Percentiles rank a stretch among this genome's conserved stretches.
Evolutionary conservation across 2,113 vertebrate species (phyloP).

Genomic region (Canis aureus): DNA sequence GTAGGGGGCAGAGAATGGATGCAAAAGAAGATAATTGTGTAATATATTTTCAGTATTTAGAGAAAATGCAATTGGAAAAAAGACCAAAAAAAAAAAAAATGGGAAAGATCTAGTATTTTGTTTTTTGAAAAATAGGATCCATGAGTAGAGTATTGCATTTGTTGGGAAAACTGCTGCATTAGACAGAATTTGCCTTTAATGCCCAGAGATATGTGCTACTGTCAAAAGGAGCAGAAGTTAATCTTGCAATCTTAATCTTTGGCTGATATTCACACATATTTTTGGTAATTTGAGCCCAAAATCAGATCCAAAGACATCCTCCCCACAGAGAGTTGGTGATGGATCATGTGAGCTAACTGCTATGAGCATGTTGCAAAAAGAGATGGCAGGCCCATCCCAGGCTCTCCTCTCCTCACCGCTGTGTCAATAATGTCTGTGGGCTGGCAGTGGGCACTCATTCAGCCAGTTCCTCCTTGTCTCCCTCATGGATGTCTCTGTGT

Average conservation of each 20-base stretch:
- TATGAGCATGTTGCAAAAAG: not conserved
- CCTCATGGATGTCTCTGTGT: not conserved
- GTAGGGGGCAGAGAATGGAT: not conserved
- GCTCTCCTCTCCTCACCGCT: not conserved
- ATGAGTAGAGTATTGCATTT: not conserved
- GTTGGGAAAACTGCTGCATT: not conserved
- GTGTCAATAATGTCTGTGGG: accelerated
- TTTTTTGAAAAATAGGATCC: not conserved
- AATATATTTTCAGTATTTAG: not conserved
- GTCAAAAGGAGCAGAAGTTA: not conserved
- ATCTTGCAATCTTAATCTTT: not conserved
- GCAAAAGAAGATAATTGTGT: not conserved
- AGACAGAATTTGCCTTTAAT: not conserved
- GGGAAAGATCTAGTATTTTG: not conserved
- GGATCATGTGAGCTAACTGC: not conserved
- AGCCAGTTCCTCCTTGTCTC: not conserved
- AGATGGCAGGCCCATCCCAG: not conserved
- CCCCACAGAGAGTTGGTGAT: not conserved
- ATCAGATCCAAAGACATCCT: not conserved
- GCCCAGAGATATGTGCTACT: not conserved
- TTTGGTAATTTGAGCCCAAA: not conserved
- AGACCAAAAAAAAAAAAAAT: not conserved
- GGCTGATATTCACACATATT: not conserved
- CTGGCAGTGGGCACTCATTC: accelerated
- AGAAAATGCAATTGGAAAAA: not conserved